Base-by-base conservation (phyloP, 2,888 invertebrate genomes). In the Drosophila incognita region DNA sequence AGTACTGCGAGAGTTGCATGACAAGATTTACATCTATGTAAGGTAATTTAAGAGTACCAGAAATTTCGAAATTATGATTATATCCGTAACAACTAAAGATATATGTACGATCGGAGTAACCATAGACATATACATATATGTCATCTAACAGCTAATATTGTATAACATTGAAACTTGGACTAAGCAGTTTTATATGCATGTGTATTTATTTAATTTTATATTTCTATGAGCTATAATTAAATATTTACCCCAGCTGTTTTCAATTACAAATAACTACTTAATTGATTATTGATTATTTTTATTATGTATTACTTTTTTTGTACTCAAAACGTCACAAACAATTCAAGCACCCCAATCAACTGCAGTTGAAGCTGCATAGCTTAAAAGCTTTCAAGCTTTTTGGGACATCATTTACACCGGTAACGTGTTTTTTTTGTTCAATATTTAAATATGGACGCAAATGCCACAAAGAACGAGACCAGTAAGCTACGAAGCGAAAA, bases 361-460 rank as follows among this genome's bases (percentile, higher is more conserved):
- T 38, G 18, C 18, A 48, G 35, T 48, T 58, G 27, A 57, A 73
- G 65, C 56, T 64, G 21, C 38, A 59, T 62, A 49, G 79, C 71
- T 67, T 64, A 60, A 72, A 40, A 82, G 78, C 82, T 83, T 83
- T 81, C 82, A 81, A 79, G 82, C 79, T 83, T 82, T 81, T 72
- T 64, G 48, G 64, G 69, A 67, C 83, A 81, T 81, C 79, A 83
- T 81, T 82, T 81, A 83, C 83, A 81, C 73, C 73, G 70, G 57
- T 40, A 60, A 64, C 62, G 69, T 62, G 67, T 69, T 64, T 69
- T 52, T 24, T 46, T 48, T 67, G 27, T 27, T 70, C 82, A 82
- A 82, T 80, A 84, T 82, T 84, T 82, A 69, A 74, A 82, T 74
- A 81, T 64, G 64, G 46, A 67, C 63, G 52, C 56, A 81, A 83